phyloP scores from a whole-genome alignment of 2,113 vertebrate species.

The Myiozetetes cayanensis region DNA sequence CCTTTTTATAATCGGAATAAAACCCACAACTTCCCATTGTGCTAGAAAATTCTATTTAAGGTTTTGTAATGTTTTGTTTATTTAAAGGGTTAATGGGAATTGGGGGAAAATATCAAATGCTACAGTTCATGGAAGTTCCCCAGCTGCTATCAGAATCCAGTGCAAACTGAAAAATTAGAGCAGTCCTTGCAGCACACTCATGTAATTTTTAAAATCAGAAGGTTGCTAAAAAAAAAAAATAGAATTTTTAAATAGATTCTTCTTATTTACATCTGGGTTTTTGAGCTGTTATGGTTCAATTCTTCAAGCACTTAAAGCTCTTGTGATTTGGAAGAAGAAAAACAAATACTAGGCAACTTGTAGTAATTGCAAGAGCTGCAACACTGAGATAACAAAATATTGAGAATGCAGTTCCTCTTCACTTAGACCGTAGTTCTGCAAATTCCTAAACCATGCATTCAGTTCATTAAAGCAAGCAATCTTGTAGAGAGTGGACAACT shows the following conservation, averaged over 20 bases:
- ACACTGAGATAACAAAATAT: slow-evolving; percentile 38
- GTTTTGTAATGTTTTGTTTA: not conserved
- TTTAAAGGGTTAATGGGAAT: not conserved
- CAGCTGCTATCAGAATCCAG: not conserved
- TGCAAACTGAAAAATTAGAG: not conserved
- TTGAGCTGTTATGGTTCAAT: slow-evolving; percentile 43
- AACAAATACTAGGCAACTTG: slow-evolving; percentile 47
- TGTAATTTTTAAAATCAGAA: slow-evolving; percentile 27
- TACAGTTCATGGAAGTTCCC: not conserved
- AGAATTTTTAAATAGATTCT: not conserved
- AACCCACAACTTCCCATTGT: not conserved
- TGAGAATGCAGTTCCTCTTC: slow-evolving; percentile 11
- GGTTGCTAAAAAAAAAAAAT: not conserved
- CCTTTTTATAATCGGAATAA: not conserved
- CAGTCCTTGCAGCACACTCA: not conserved
- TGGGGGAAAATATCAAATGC: not conserved
- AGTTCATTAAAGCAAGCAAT: not conserved
- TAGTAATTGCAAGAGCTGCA: slow-evolving; percentile 60
- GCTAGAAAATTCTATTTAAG: not conserved
- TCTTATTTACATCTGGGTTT: slow-evolving; percentile 31
- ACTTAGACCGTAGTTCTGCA: not conserved
- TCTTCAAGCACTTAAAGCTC: slow-evolving; percentile 43
- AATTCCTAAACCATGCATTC: not conserved
- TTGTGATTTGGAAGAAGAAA: slow-evolving; percentile 44
- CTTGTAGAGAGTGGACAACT: not conserved